A percentile compares a stretch with the other conserved stretches of the same genome.
Conservation (phyloP, 2,113 vertebrate genomes). For the Aspiorhynchus laticeps region DNA sequence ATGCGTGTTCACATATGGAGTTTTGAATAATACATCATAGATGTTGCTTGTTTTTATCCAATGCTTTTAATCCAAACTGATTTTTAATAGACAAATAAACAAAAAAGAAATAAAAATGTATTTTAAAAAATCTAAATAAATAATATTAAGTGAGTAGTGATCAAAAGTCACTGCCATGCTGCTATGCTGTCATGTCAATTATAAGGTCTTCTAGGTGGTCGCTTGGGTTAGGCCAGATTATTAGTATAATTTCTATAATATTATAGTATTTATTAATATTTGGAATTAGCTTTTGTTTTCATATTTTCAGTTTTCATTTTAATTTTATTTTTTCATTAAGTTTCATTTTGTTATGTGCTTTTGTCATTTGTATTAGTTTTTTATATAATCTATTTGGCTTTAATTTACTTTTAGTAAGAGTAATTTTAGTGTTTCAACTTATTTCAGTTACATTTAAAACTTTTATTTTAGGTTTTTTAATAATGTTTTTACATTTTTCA, state of each 20-base stretch:
- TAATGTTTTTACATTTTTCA: background rate
- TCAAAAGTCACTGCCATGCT: background rate
- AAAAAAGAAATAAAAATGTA: background rate
- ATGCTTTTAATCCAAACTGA: background rate
- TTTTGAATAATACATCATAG: background rate
- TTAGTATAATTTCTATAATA: background rate
- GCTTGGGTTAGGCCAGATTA: background rate
- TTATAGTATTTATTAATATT: background rate
- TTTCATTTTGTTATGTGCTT: background rate
- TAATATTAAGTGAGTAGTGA: background rate
- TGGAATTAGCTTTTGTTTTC: too few relatives aligned
- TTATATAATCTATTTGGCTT: too few relatives aligned
- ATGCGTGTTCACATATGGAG: background rate
- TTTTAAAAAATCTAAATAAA: background rate
- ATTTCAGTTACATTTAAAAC: background rate
- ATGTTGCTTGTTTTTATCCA: background rate
- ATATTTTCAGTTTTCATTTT: too few relatives aligned
- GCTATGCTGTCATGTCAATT: background rate
- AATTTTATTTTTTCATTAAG: background rate
- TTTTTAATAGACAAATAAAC: background rate
- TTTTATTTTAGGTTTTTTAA: background rate
- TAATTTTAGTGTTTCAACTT: background rate
- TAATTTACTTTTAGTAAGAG: background rate
- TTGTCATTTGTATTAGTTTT: background rate
- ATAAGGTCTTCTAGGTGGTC: background rate